phyloP scores from a whole-genome alignment of 2,797 vertebrate genomes.

The Gymnopithys bicolor region DNA sequence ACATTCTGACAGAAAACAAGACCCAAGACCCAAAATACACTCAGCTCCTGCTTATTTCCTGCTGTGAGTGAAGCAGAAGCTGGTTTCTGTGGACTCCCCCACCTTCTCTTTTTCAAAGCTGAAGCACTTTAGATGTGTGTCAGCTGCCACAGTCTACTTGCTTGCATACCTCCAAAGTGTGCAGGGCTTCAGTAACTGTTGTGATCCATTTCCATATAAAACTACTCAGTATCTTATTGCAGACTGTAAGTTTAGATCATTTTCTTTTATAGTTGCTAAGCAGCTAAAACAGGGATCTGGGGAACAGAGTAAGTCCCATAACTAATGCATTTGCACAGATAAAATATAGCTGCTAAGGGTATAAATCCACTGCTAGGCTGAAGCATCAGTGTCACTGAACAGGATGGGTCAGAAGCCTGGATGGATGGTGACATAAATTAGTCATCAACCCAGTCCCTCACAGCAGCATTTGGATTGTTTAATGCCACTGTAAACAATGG shows the following conservation, averaged over 20 bases:
- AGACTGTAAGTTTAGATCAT: background rate
- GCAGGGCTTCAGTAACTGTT: background rate
- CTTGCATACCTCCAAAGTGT: background rate
- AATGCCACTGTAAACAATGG: background rate
- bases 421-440: background rate
- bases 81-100: background rate
- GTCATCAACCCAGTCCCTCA: background rate
- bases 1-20: background rate
- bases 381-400: background rate
- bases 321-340: background rate
- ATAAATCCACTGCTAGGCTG: background rate
- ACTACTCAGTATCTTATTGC: background rate
- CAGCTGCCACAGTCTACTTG: background rate
- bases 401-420: background rate
- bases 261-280: background rate
- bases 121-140: background rate
- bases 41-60: background rate
- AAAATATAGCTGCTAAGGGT: background rate
- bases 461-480: background rate
- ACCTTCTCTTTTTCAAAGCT: background rate
- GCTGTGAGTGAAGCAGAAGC: background rate
- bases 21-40: background rate
- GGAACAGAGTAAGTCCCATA: background rate
- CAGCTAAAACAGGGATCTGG: background rate
- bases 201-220: background rate